Conservation (phyloP, 1,140 invertebrate genomes). For the Zaprionus camerounensis region DNA sequence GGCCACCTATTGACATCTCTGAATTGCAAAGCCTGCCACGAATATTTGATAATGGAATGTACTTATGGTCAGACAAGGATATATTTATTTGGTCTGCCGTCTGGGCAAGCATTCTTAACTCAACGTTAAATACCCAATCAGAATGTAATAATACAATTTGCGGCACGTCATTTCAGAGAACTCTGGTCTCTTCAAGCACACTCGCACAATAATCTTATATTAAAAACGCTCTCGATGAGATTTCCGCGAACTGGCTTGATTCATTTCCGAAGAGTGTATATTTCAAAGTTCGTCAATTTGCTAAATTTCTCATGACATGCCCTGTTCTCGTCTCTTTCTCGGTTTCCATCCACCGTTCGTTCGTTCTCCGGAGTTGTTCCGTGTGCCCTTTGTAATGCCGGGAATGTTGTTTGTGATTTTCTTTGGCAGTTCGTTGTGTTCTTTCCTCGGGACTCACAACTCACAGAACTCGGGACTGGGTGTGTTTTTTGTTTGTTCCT, state of each 20-base stretch:
- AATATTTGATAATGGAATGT: not conserved
- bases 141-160: not conserved
- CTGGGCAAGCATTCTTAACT: not conserved
- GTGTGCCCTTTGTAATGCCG: constrained; percentile 45
- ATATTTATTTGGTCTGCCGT: not conserved
- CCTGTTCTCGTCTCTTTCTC: not conserved
- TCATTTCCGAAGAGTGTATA: constrained; percentile 16
- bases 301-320: constrained; percentile 11
- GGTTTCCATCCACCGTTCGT: constrained; percentile 1
- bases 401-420: constrained; percentile 81
- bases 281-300: constrained; percentile 30
- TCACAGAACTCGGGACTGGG: constrained; percentile 21
- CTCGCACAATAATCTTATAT: not conserved
- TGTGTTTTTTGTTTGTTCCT: constrained; percentile 43
- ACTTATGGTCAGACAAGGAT: not conserved
- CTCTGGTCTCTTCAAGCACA: not conserved
- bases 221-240: not conserved
- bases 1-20: not conserved
- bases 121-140: not conserved
- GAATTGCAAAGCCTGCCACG: not conserved
- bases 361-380: constrained; percentile 10
- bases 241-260: constrained; percentile 15
- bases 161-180: not conserved
- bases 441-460: constrained; percentile 39
- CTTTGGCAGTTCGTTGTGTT: constrained; percentile 26